Conservation (phyloP, 2,113 vertebrate species). For the Pyxicephalus adspersus region DNA sequence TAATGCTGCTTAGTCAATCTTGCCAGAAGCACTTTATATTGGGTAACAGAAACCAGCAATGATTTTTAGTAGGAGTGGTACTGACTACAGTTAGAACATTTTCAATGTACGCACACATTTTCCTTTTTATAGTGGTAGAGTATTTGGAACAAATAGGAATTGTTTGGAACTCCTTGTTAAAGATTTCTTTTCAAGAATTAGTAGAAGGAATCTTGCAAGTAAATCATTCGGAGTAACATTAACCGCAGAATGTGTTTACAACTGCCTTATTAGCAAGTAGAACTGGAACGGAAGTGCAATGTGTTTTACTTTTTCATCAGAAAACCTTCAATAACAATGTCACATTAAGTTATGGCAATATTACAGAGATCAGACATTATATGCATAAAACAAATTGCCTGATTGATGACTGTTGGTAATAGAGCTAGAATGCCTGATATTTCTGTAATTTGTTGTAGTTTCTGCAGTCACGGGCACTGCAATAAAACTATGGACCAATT, state of each 20-base stretch:
- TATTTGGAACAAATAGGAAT: constrained; percentile 44
- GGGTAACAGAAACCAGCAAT: constrained; percentile 42
- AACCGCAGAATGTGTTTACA: constrained; percentile 43
- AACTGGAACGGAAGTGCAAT: neutral
- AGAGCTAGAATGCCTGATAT: too few species aligned
- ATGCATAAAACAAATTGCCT: too few species aligned
- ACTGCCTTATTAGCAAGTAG: constrained; percentile 8
- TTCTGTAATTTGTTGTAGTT: too few species aligned
- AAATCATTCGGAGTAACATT: constrained; percentile 37
- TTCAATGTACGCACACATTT: constrained; percentile 30
- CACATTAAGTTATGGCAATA: too few species aligned
- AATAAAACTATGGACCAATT: too few species aligned
- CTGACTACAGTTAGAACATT: constrained; percentile 17
- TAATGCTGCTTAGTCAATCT: constrained; percentile 27
- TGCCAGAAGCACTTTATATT: constrained; percentile 21
- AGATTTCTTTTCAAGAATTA: constrained; percentile 46
- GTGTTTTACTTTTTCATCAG: neutral
- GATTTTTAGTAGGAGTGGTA: constrained; percentile 27
- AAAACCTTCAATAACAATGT: too few species aligned
- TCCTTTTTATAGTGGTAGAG: constrained; percentile 36
- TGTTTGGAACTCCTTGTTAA: constrained; percentile 35
- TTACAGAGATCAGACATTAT: too few species aligned
- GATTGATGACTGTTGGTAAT: too few species aligned
- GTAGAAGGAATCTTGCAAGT: constrained; percentile 40
- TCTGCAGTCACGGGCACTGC: too few species aligned